Conservation (phyloP, 2,797 vertebrate genomes). For the Eremophila alpestris region DNA sequence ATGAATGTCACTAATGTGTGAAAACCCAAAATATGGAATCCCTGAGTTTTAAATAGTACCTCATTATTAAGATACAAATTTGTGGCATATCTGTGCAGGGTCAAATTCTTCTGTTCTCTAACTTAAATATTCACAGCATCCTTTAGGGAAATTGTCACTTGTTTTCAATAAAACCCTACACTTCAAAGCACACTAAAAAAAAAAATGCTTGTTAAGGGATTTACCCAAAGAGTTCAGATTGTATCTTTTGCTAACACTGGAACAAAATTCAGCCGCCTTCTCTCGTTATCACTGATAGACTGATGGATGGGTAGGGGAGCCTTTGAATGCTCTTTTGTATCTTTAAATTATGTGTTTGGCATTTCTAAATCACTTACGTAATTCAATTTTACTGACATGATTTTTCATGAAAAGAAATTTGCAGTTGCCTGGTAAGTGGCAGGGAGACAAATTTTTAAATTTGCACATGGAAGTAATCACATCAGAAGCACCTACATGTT, state of each 20-base stretch:
- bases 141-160: background rate
- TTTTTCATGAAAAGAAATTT: constrained; percentile 29
- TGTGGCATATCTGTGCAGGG: background rate
- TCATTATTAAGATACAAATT: background rate
- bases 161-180: fast-evolving
- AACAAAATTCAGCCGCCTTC: background rate
- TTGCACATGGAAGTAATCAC: background rate
- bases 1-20: background rate
- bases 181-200: background rate
- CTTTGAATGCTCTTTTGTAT: background rate
- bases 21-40: background rate
- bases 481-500: background rate
- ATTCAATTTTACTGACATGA: background rate
- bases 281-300: background rate
- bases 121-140: background rate
- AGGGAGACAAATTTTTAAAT: background rate
- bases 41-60: background rate
- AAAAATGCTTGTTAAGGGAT: background rate
- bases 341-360: background rate
- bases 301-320: background rate
- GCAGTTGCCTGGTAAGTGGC: background rate
- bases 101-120: background rate
- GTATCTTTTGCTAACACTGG: background rate
- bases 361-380: background rate
- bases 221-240: background rate